Conservation (phyloP, 2,113 vertebrate genomes). For the Acrocephalus kingi region DNA sequence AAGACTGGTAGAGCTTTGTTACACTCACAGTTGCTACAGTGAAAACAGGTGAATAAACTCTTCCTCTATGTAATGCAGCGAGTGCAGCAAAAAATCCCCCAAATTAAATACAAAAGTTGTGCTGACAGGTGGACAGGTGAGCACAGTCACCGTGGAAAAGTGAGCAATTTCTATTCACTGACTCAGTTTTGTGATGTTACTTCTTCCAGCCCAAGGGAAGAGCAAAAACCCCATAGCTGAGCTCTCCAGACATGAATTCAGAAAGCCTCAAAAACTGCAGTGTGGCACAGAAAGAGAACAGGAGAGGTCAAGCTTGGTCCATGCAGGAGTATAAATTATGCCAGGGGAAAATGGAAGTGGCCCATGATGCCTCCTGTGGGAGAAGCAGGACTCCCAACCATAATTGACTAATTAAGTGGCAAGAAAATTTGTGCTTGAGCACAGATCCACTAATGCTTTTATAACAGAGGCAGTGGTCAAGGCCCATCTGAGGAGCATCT, state of each 20-base stretch:
- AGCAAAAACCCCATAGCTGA: not conserved
- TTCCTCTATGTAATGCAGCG: fast-evolving
- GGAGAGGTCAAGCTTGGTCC: not conserved
- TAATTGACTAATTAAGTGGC: not conserved
- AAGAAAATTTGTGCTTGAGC: not conserved
- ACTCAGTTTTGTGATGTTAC: not conserved
- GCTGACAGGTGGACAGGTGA: not conserved
- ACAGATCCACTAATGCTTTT: not conserved
- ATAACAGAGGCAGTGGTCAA: not conserved
- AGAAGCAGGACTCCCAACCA: not conserved
- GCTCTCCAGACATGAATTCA: not conserved
- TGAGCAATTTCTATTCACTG: not conserved
- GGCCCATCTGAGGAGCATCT: not conserved
- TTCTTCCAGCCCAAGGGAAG: not conserved
- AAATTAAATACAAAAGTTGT: not conserved
- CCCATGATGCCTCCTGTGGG: not conserved
- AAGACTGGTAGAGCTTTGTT: not conserved
- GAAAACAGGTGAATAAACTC: not conserved
- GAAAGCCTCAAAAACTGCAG: not conserved
- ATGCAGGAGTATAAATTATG: not conserved
- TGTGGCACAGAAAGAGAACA: not conserved
- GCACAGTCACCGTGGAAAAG: not conserved
- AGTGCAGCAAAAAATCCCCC: not conserved
- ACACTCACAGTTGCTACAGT: not conserved
- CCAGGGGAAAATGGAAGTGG: not conserved